phyloP scores from a whole-genome alignment of 2,888 invertebrate genomes.

The Acleris literana region DNA sequence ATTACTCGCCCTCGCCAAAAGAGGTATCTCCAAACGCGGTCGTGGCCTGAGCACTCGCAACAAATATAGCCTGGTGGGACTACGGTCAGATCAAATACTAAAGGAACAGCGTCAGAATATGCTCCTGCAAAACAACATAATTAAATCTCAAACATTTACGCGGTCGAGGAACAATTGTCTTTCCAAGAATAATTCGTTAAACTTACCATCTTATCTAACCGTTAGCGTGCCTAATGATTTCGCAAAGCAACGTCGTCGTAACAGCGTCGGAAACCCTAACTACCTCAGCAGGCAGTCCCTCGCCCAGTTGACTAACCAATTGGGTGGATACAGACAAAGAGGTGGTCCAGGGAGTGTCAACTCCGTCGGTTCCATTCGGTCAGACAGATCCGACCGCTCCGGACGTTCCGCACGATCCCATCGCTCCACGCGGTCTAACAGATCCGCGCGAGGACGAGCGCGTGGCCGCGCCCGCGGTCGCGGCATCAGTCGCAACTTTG shows the following conservation, averaged over 20 bases:
- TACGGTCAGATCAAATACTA: conserved; percentile 77
- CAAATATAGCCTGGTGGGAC: conserved; percentile 69
- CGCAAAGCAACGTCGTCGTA: conserved; percentile 68
- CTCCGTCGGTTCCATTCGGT: conserved; percentile 61
- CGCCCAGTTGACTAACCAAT: conserved; percentile 68
- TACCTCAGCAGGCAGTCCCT: conserved; percentile 71
- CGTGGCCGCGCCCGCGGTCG: conserved; percentile 66
- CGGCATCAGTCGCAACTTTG: conserved; percentile 68
- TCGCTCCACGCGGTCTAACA: conserved; percentile 59
- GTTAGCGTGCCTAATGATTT: conserved; percentile 79
- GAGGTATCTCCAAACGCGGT: conserved; percentile 76
- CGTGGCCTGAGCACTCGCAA: conserved; percentile 66
- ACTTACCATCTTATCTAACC: conserved; percentile 67
- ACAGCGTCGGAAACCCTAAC: conserved; percentile 69
- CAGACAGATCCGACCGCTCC: conserved; percentile 58
- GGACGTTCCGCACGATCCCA: conserved; percentile 60
- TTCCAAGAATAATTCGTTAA: conserved; percentile 69
- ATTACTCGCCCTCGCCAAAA: conserved; percentile 70
- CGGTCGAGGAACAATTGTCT: conserved; percentile 59
- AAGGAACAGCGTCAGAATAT: conserved; percentile 65
- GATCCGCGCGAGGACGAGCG: conserved; percentile 71
- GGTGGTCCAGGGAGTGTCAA: conserved; percentile 74
- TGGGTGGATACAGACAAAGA: conserved; percentile 63
- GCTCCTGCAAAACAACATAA: conserved; percentile 60
- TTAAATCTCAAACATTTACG: conserved; percentile 76